Base-by-base conservation (phyloP, 2,888 invertebrate species). In the Anarsia innoxiella region DNA sequence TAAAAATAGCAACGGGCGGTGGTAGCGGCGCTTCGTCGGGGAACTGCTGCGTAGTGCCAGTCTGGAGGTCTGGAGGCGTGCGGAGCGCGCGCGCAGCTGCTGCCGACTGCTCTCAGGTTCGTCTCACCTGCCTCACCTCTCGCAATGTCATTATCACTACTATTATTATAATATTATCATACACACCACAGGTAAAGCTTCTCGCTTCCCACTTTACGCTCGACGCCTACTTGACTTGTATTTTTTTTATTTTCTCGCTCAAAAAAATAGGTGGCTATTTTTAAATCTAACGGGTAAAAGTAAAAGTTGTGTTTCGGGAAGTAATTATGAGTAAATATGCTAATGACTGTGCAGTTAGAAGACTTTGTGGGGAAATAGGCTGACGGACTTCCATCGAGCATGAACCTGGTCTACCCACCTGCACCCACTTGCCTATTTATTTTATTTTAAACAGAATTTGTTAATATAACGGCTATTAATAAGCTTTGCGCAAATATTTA, bases 61-160 rank as follows among this genome's bases (percentile, higher is more conserved):
- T 66, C 64, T 69, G 74, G 77, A 76, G 70, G 66, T 60, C 69
- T 68, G 70, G 67, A 78, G 56, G 68, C 82, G 80, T 73, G 77
- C 63, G 72, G 65, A 62, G 72, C 75, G 74, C 68, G 59, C 63
- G 73, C 73, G 70, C 62, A 45, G 43, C 66, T 42, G 42, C 60
- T 49, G 49, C 42, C 68, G 68, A 75, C 78, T 73, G 70, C 56
- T 66, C n/a, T 42, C 74, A 82, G 83, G 82, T 78, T 59, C 51
- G 70, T 75, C 42, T 61, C 76, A 83, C 83, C 80, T 83, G 82
- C 56, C 65, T 56, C 67, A 75, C 71, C 68, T 72, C 61, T 57
- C 37, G 59, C 76, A 79, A 75, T 83, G 79, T 79, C 82, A 82
- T 80, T 80, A 80, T 75, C 80, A 76, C 74, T 70, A 66, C 72